Base-by-base conservation (phyloP, 2,113 vertebrate genomes). In the Sinocyclocheilus anophthalmus region DNA sequence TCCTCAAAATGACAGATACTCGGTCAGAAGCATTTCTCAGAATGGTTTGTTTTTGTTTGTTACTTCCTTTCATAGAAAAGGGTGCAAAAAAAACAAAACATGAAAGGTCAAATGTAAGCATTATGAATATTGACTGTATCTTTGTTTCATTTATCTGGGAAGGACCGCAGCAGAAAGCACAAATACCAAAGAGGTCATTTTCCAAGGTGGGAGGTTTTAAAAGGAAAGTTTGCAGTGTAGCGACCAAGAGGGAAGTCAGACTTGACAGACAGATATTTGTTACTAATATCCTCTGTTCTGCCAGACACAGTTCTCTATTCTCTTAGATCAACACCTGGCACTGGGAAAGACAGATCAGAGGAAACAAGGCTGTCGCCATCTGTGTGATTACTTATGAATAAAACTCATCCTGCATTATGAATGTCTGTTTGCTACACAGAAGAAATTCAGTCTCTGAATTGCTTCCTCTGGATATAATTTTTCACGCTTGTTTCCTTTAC, bases 21-120 rank as follows among this genome's bases (percentile, higher is more conserved):
- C 76, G 84, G 76, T 84, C 86, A 88, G 87, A 88, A 85, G 48
- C 45, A 83, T 84, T 75, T 88, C 55, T 59, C 42, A 78, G 45
- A 87, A 67, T n/a, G 24, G 72, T 84, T 61, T 69, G 57, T 78
- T 78, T 37, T 78, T 72, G 61, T 87, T 73, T 75, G 72, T 77
- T 78, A 63, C 76, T 61, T 70, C 53, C 61, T 50, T 45, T 39
- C 24, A 33, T 20, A 45, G 79, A 63, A 85, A 48, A 55, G 79
- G 16, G 55, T 61, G 37, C 12, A 33, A 33, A 33, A 33, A 33
- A 33, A 39, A 48, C 65, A 67, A 82, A 79, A 67, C 26, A 48
- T 20, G 50, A 81, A 83, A 87, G 45, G 83, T 70, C 73, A 69
- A 67, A 76, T 39, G 61, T 55, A 78, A 75, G 18, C 78, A 30